phyloP scores from a whole-genome alignment of 2,797 vertebrate species.

The Sebastes reedi region DNA sequence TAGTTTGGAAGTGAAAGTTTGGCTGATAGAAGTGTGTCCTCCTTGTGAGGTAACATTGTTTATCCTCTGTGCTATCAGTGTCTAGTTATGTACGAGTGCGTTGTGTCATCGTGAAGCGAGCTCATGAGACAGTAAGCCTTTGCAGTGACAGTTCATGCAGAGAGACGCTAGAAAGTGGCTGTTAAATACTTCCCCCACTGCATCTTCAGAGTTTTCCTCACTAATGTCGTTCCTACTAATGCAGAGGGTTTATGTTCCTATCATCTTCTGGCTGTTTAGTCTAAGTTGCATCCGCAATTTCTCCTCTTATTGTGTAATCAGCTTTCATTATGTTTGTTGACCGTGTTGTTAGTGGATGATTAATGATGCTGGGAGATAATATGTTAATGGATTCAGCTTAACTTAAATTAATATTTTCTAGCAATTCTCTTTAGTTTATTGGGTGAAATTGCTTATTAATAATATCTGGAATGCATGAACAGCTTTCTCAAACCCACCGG shows the following conservation, averaged over 20 bases:
- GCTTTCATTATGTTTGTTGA: conserved; percentile 43
- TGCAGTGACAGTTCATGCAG: conserved; percentile 53
- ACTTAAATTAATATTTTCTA: conserved; percentile 18
- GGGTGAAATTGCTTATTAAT: conserved; percentile 12
- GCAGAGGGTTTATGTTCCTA: conserved; percentile 22
- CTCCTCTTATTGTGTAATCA: conserved; percentile 26
- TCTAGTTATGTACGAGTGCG: conserved; percentile 14
- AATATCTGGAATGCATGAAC: conserved; percentile 7
- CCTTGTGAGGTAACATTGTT: conserved; percentile 9
- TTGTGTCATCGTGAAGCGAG: conserved; percentile 35
- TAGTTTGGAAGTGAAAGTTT: neutral
- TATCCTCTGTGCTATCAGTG: conserved; percentile 17
- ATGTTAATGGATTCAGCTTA: conserved; percentile 15
- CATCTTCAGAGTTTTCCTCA: conserved; percentile 35
- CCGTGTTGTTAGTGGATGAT: conserved; percentile 27
- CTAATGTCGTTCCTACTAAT: conserved; percentile 31
- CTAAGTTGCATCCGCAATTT: conserved; percentile 29
- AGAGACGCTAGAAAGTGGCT: conserved; percentile 34
- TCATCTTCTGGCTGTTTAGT: conserved; percentile 29
- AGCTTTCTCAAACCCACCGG: no score
- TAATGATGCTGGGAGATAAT: conserved; percentile 35
- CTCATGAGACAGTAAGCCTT: conserved; percentile 58
- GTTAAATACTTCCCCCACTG: conserved; percentile 40
- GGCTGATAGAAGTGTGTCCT: neutral
- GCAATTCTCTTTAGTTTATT: conserved; percentile 7